Percentiles rank a stretch among this genome's conserved stretches.
These are phyloP conservation scores for Drosophila aff. DNA, from an alignment of 1,140 invertebrate genomes.

Conservation along the genomic window DNA sequence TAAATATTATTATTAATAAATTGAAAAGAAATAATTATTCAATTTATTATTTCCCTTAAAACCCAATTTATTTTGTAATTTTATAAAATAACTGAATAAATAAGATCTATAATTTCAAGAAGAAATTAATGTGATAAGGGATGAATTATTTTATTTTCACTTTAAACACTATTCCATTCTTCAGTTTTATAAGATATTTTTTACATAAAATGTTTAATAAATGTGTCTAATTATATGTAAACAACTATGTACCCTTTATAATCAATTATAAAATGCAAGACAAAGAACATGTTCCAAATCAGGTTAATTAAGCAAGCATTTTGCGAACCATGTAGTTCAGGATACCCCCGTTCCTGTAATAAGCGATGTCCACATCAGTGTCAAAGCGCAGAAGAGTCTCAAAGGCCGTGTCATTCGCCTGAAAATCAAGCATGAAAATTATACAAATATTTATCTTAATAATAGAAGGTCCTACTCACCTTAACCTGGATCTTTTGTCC, in stretches of 20 bases:
- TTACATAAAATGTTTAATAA: neutral
- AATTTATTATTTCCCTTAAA: too few species aligned
- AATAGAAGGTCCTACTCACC: constrained; percentile 24
- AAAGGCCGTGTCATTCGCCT: constrained; percentile 86
- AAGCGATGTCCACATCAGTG: constrained; percentile 97
- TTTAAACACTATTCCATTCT: too few species aligned
- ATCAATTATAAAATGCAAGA: neutral
- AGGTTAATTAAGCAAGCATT: constrained; percentile 86
- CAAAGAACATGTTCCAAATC: constrained; percentile 8
- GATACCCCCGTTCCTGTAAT: constrained; percentile 97
- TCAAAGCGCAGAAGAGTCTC: constrained; percentile 91
- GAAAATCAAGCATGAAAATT: neutral
- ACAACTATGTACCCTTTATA: neutral
- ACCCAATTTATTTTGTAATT: too few species aligned
- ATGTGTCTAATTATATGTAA: neutral
- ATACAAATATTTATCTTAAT: neutral
- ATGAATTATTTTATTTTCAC: too few species aligned
- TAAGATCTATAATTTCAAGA: too few species aligned
- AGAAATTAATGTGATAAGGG: too few species aligned
- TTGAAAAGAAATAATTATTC: too few species aligned
- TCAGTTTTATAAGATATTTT: too few species aligned
- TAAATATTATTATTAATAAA: too few species aligned
- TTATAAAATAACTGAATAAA: too few species aligned
- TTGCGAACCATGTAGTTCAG: constrained; percentile 98
- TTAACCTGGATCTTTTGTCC: constrained; percentile 79